Conservation (phyloP, 2,113 vertebrate species). For the Nansenia antarctica region DNA sequence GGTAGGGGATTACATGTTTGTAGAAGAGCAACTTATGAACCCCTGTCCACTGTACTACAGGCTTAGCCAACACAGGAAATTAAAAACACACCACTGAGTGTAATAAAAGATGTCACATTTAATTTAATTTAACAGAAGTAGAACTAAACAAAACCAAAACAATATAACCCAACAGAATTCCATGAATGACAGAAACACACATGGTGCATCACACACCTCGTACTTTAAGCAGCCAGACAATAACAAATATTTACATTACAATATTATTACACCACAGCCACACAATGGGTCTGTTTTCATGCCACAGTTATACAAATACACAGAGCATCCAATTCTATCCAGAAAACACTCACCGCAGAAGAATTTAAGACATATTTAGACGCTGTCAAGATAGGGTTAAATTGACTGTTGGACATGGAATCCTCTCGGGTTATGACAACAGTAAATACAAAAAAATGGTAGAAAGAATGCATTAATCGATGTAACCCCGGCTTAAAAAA, state of each 20-base stretch:
- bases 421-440: too few relatives aligned
- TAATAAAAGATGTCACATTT: constrained; percentile 70
- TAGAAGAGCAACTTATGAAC: neutral
- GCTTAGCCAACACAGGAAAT: constrained; percentile 13
- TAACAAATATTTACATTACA: constrained; percentile 50
- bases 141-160: constrained; percentile 37
- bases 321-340: constrained; percentile 47
- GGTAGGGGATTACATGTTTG: neutral
- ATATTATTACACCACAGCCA: constrained; percentile 63
- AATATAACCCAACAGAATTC: constrained; percentile 36
- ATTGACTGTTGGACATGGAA: too few relatives aligned
- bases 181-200: constrained; percentile 60
- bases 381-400: neutral
- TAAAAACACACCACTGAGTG: constrained; percentile 40
- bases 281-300: constrained; percentile 61
- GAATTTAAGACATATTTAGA: constrained; percentile 19
- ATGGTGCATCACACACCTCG: constrained; percentile 60
- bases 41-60: neutral
- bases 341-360: constrained; percentile 22
- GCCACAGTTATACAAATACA: constrained; percentile 70
- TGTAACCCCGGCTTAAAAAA: too few relatives aligned
- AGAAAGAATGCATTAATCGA: too few relatives aligned
- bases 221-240: constrained; percentile 65
- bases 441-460: too few relatives aligned
- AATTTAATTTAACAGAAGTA: constrained; percentile 42